phyloP scores from a whole-genome alignment of 2,113 vertebrate species.

The Oryzias woworae region DNA sequence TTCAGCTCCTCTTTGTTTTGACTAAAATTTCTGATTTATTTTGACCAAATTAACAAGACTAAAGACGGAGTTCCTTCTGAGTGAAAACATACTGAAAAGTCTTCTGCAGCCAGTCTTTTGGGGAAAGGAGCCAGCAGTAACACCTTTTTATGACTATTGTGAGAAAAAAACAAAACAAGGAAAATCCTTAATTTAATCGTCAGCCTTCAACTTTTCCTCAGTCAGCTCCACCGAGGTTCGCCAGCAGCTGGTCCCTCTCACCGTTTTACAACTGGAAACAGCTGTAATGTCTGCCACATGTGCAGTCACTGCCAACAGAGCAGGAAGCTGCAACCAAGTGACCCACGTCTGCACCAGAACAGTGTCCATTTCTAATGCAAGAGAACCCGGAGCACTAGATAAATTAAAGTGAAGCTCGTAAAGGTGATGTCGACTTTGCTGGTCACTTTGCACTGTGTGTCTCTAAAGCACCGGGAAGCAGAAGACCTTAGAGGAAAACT shows the following conservation, averaged over 20 bases:
- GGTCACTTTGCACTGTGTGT: slow-evolving; percentile 27
- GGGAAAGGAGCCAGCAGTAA: slow-evolving; percentile 43
- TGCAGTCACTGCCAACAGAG: slow-evolving; percentile 64
- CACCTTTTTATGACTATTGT: slow-evolving; percentile 52
- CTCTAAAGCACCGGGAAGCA: slow-evolving; percentile 42
- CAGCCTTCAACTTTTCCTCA: slow-evolving; percentile 44
- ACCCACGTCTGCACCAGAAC: slow-evolving; percentile 68
- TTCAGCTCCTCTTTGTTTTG: not conserved
- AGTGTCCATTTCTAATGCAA: slow-evolving; percentile 48
- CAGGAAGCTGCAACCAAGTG: slow-evolving; percentile 62
- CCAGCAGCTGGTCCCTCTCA: slow-evolving; percentile 74
- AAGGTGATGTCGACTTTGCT: slow-evolving; percentile 29
- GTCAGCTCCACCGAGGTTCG: slow-evolving; percentile 50
- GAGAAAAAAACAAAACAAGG: slow-evolving; percentile 41
- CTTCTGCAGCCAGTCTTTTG: slow-evolving; percentile 16
- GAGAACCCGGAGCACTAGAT: slow-evolving; percentile 42
- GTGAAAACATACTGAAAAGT: slow-evolving; percentile 46
- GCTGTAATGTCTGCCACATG: slow-evolving; percentile 81
- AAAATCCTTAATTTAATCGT: slow-evolving; percentile 68
- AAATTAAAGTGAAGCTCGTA: slow-evolving; percentile 34
- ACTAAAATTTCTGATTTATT: slow-evolving; percentile 35
- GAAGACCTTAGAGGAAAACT: slow-evolving; percentile 63
- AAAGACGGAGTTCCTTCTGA: slow-evolving; percentile 24
- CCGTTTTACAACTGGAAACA: slow-evolving; percentile 77
- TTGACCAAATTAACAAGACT: slow-evolving; percentile 25